Conservation (phyloP, 1,140 invertebrate genomes). For the Lepeophtheirus salmonis region DNA sequence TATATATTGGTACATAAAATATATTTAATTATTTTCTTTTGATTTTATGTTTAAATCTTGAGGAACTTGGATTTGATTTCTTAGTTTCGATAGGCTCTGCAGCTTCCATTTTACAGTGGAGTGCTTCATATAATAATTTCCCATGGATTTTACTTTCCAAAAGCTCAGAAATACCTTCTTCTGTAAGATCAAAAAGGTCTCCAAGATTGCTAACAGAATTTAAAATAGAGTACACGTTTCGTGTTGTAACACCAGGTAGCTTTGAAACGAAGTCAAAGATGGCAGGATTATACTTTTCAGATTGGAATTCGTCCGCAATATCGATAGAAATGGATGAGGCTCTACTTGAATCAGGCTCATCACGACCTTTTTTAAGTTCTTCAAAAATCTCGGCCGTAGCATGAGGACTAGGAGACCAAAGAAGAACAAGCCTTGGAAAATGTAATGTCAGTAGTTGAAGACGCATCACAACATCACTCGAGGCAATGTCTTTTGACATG, state of each 20-base stretch:
- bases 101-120: slow-evolving; percentile 25
- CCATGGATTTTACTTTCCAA: slow-evolving; percentile 36
- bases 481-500: slow-evolving; percentile 37
- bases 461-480: slow-evolving; percentile 46
- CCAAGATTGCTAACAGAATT: slow-evolving; percentile 53
- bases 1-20: neutral
- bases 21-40: neutral
- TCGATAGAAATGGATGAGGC: slow-evolving; percentile 20
- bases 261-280: slow-evolving; percentile 70
- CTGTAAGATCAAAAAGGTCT: slow-evolving; percentile 25
- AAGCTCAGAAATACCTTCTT: slow-evolving; percentile 42
- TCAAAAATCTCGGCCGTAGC: slow-evolving; percentile 88
- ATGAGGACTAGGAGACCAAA: slow-evolving; percentile 89
- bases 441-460: slow-evolving; percentile 79
- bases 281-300: slow-evolving; percentile 50
- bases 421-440: slow-evolving; percentile 70
- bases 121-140: slow-evolving; percentile 28
- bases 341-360: slow-evolving; percentile 17
- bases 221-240: slow-evolving; percentile 59
- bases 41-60: neutral
- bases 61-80: no score
- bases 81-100: slow-evolving; percentile 12
- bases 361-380: slow-evolving; percentile 31
- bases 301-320: slow-evolving; percentile 33
- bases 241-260: slow-evolving; percentile 69